Evolutionary conservation across 1,140 invertebrate genomes (phyloP).

Genomic region (Matsumurasca onukii): DNA sequence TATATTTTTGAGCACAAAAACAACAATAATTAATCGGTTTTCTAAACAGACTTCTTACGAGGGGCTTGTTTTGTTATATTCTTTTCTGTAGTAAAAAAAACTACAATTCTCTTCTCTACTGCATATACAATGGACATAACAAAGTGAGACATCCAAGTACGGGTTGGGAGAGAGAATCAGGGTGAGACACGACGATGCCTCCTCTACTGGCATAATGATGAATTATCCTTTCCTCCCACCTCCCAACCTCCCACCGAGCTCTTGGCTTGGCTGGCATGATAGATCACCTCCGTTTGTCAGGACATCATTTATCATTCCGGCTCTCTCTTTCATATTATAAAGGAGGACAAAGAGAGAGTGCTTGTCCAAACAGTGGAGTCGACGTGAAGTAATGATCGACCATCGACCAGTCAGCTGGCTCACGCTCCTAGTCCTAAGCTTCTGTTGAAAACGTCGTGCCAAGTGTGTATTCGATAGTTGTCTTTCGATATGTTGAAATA

Average conservation of each 20-base stretch:
- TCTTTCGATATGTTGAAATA: too few species aligned
- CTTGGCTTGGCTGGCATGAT: slow-evolving; percentile 18
- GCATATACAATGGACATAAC: too few species aligned
- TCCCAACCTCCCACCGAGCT: too few species aligned
- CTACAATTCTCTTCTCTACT: too few species aligned
- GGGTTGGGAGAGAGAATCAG: neutral
- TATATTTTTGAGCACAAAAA: too few species aligned
- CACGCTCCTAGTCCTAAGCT: neutral
- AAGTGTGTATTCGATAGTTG: too few species aligned
- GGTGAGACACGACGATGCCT: slow-evolving; percentile 16
- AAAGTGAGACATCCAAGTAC: neutral
- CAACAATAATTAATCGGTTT: too few species aligned
- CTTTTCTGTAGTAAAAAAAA: too few species aligned
- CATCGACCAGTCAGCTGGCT: neutral
- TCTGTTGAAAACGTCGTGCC: too few species aligned
- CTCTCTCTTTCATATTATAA: slow-evolving; percentile 36
- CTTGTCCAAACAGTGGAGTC: slow-evolving; percentile 26
- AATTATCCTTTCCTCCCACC: slow-evolving; percentile 27
- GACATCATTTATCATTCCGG: slow-evolving; percentile 33
- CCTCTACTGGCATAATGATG: slow-evolving; percentile 30
- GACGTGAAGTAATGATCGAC: neutral
- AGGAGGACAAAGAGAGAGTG: slow-evolving; percentile 18
- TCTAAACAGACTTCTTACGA: too few species aligned
- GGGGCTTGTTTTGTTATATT: too few species aligned
- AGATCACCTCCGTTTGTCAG: slow-evolving; percentile 32